Conservation (phyloP, 2,113 vertebrate species). For the Pelusios castaneus region DNA sequence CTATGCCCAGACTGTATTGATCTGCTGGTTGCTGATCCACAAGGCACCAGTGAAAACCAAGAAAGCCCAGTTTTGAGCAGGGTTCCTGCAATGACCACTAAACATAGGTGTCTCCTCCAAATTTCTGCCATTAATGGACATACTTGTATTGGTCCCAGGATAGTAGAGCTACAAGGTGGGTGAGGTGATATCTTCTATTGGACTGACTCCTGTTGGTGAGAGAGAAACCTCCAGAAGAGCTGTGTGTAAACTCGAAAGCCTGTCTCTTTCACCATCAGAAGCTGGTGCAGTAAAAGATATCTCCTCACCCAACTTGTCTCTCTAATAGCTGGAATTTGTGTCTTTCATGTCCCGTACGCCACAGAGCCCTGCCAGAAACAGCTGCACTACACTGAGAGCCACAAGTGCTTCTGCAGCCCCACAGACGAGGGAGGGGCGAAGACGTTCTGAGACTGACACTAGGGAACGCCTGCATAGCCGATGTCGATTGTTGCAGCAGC, state of each 20-base stretch:
- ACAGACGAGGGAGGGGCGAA: not conserved
- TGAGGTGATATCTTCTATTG: not conserved
- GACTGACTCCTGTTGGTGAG: no score
- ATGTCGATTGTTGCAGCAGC: not conserved
- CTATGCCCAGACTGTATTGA: not conserved
- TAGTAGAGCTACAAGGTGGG: not conserved
- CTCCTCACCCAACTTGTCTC: no score
- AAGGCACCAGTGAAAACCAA: not conserved
- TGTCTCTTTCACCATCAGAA: no score
- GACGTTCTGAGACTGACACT: not conserved
- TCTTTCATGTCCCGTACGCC: not conserved
- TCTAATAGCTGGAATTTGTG: not conserved
- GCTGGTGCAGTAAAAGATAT: no score
- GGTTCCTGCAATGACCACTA: not conserved
- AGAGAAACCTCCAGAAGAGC: not conserved
- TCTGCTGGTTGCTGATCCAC: not conserved
- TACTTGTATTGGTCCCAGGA: not conserved
- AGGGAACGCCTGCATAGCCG: not conserved
- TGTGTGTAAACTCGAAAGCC: no score
- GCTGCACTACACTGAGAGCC: not conserved
- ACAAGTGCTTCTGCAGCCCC: not conserved
- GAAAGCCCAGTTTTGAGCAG: not conserved
- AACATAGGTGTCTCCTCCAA: not conserved
- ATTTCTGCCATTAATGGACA: not conserved
- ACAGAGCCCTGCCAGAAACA: not conserved